Conservation (phyloP, 2,888 invertebrate species). For the Pandemis corylana region DNA sequence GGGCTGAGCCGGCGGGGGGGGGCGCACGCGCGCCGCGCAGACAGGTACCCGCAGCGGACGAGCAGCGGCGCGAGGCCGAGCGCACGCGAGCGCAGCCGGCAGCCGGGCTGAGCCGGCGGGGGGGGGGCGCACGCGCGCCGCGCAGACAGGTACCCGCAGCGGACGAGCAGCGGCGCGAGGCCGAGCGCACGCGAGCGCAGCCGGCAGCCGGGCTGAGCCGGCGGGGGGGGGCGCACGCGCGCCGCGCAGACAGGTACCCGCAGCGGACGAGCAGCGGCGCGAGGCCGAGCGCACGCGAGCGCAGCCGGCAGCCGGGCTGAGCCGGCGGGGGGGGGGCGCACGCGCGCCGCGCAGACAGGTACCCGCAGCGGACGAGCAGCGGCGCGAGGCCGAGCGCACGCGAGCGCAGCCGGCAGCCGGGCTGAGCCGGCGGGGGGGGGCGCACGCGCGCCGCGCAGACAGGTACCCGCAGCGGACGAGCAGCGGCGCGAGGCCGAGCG, state of each 20-base stretch:
- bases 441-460: constrained; percentile 74
- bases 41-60: constrained; percentile 59
- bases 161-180: no score
- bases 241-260: constrained; percentile 76
- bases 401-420: constrained; percentile 47
- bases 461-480: constrained; percentile 50
- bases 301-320: constrained; percentile 53
- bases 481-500: no score
- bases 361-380: background rate
- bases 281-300: no score
- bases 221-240: constrained; percentile 56
- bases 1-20: constrained; percentile 60
- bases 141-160: constrained; percentile 66
- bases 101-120: constrained; percentile 61
- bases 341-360: constrained; percentile 77
- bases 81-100: no score
- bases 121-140: constrained; percentile 66
- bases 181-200: no score
- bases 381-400: no score
- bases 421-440: constrained; percentile 59
- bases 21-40: constrained; percentile 69
- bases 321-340: constrained; percentile 59
- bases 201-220: constrained; percentile 49
- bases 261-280: no score
- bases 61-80: no score